Percentiles rank a stretch among this genome's conserved stretches.
phyloP scores from a whole-genome alignment of 1,140 invertebrate species.

The Bradynema listronoti region DNA sequence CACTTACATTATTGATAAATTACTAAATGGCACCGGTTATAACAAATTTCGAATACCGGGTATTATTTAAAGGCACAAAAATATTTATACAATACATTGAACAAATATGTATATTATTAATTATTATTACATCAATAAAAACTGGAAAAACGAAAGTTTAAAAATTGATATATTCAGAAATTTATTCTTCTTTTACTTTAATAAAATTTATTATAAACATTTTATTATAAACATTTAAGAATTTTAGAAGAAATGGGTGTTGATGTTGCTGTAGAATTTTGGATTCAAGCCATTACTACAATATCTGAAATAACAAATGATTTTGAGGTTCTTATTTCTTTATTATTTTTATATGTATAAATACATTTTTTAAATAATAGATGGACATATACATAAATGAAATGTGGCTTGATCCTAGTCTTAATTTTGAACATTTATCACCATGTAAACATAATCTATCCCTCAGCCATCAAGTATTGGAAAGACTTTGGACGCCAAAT shows the following conservation, averaged over 20 bases:
- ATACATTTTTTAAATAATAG: constrained; percentile 20
- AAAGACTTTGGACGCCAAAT: constrained; percentile 56
- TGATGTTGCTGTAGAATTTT: constrained; percentile 52
- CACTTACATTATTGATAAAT: no score
- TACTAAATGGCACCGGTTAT: no score
- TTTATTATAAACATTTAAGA: no score
- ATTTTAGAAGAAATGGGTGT: constrained; percentile 50
- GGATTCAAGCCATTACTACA: constrained; percentile 56
- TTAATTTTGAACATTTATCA: constrained; percentile 53
- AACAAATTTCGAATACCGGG: no score
- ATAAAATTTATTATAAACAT: no score
- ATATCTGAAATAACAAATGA: constrained; percentile 58
- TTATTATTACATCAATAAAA: no score
- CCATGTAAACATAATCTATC: constrained; percentile 57
- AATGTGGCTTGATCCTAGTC: constrained; percentile 46
- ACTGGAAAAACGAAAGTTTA: no score
- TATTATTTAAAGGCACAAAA: no score
- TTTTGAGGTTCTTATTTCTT: constrained; percentile 45
- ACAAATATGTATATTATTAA: no score
- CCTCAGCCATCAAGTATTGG: constrained; percentile 47
- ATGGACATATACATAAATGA: constrained; percentile 58
- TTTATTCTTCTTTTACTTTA: no score
- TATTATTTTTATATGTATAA: constrained; percentile 3
- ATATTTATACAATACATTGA: no score
- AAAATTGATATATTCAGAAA: no score